Percentiles rank a stretch among this genome's conserved stretches.
Conservation (phyloP, 30 jellyfish, hydroid and myxozoan genomes). For the Cassiopea andromeda region DNA sequence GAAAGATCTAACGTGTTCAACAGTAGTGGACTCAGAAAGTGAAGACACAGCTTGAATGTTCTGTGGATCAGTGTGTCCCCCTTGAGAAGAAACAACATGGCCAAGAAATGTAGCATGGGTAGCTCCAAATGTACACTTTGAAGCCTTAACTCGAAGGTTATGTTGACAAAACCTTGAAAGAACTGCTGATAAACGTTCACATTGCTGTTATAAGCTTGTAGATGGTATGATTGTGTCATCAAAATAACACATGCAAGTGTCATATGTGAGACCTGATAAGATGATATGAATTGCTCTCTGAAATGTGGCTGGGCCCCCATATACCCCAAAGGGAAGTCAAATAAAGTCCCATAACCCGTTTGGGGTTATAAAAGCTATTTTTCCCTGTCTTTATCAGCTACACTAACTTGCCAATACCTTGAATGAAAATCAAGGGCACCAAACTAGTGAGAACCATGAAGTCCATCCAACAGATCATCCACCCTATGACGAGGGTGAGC, state of each 20-base stretch:
- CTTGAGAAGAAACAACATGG: constrained; percentile 4
- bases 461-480: background rate
- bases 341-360: background rate
- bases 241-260: constrained; percentile 37
- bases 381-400: too few species aligned
- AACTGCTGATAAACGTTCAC: background rate
- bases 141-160: constrained; percentile 17
- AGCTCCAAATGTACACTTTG: constrained; percentile 41
- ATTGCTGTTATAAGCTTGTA: constrained; percentile 6
- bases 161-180: constrained; percentile 15
- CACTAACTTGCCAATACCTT: constrained; percentile 1
- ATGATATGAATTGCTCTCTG: too few species aligned
- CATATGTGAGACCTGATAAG: constrained; percentile 6
- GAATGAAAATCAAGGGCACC: constrained; percentile 25
- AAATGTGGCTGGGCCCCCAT: background rate
- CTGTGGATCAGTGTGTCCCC: constrained; percentile 41
- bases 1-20: constrained; percentile 42
- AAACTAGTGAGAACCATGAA: constrained; percentile 22
- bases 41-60: constrained; percentile 15
- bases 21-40: constrained; percentile 3
- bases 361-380: constrained; percentile 1
- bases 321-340: constrained; percentile 30
- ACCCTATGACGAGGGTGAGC: too few species aligned
- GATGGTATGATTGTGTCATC: constrained; percentile 48
- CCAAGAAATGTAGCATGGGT: background rate